phyloP scores from a whole-genome alignment of 2,113 vertebrate species.

The Alectura lathami region DNA sequence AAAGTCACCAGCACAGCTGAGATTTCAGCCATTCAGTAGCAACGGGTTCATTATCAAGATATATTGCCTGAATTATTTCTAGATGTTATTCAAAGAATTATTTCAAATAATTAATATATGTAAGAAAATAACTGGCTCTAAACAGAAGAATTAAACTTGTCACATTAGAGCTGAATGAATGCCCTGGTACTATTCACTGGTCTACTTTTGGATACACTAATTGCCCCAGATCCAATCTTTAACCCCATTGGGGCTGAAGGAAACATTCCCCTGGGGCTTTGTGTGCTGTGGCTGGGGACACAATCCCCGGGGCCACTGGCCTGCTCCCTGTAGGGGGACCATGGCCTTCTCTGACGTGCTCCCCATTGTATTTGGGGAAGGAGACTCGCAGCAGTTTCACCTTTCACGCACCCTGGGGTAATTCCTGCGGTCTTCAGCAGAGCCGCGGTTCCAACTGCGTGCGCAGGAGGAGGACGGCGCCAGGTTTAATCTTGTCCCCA shows the following conservation, averaged over 20 bases:
- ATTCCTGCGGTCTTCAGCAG: conserved; percentile 39
- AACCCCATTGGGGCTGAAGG: conserved; percentile 10
- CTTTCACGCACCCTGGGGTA: not conserved
- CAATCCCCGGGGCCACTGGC: not conserved
- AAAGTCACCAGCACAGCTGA: conserved; percentile 46
- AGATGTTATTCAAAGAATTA: conserved; percentile 61
- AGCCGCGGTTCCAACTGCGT: not conserved
- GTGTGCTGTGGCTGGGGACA: not conserved
- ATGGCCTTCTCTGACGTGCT: not conserved
- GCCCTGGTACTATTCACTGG: conserved; percentile 45
- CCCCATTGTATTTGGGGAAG: conserved; percentile 8
- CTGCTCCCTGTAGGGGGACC: conserved; percentile 19
- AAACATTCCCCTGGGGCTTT: not conserved
- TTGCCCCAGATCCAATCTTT: conserved; percentile 40
- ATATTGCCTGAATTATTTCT: conserved; percentile 62
- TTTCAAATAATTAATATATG: conserved; percentile 68
- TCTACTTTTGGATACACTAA: conserved; percentile 17
- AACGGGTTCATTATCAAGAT: conserved; percentile 47
- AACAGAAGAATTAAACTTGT: conserved; percentile 65
- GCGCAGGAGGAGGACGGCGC: not conserved
- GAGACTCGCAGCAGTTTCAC: not conserved
- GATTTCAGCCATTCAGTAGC: conserved; percentile 50
- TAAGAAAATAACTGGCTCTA: conserved; percentile 54
- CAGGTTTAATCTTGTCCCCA: conserved; percentile 21
- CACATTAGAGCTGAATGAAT: conserved; percentile 53